Evolutionary conservation across 2,888 invertebrate species (phyloP).

Genomic region (Tubulanus polymorphus): DNA sequence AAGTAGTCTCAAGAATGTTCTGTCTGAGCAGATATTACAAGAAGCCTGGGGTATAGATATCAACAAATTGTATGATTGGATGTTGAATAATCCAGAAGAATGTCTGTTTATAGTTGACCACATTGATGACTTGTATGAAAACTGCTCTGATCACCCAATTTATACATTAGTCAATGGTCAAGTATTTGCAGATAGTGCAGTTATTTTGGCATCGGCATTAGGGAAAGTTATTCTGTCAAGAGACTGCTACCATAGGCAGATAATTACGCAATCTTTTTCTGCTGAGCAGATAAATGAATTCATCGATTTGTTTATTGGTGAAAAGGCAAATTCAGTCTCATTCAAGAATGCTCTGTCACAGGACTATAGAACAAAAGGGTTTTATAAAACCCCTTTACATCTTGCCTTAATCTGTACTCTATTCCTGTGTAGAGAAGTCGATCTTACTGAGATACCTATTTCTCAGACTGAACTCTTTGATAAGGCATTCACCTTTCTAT

Average conservation of each 20-base stretch:
- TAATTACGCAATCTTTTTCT: not conserved
- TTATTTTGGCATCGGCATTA: not conserved
- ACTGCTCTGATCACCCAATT: not conserved
- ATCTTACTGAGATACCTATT: not conserved
- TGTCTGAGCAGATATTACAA: not conserved
- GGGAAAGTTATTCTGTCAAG: not conserved
- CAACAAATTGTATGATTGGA: not conserved
- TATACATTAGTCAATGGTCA: not conserved
- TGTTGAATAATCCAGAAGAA: not conserved
- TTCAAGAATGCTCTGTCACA: not conserved
- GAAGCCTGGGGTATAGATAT: not conserved
- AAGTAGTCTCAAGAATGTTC: not conserved
- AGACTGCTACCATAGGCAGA: not conserved
- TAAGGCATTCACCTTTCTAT: not conserved
- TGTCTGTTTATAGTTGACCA: not conserved
- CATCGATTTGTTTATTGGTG: not conserved
- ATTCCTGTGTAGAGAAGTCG: not conserved
- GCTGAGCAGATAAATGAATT: not conserved
- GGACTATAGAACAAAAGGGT: not conserved
- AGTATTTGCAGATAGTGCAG: not conserved
- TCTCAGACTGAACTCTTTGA: not conserved
- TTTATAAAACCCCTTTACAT: not conserved
- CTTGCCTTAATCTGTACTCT: not conserved
- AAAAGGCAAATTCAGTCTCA: not conserved
- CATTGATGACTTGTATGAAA: not conserved